phyloP scores from a whole-genome alignment of 2,888 invertebrate species.

The Chalcis sispes region DNA sequence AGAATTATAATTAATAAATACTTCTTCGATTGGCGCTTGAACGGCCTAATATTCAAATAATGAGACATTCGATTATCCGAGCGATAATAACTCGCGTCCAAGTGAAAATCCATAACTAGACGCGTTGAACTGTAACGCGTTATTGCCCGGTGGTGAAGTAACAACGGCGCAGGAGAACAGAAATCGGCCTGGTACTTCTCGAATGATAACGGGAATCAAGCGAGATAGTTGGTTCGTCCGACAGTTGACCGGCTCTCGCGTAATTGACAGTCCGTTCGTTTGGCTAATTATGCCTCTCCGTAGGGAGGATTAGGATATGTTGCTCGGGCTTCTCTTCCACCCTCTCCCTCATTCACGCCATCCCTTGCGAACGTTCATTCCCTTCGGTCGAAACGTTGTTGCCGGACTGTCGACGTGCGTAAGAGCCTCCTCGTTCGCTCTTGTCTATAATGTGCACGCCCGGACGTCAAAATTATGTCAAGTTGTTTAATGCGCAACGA shows the following conservation, averaged over 20 bases:
- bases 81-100: constrained; percentile 4
- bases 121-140: background rate
- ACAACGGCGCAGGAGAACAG: too few relatives aligned
- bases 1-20: background rate
- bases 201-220: constrained; percentile 49
- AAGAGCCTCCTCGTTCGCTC: background rate
- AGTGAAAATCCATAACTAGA: constrained; percentile 6
- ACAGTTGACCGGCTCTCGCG: constrained; percentile 37
- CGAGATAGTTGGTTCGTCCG: constrained; percentile 51
- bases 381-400: constrained; percentile 12
- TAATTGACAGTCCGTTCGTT: constrained; percentile 55
- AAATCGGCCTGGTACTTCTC: constrained; percentile 39
- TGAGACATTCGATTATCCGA: background rate
- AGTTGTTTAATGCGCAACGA: constrained; percentile 31
- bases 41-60: background rate
- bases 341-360: too few relatives aligned
- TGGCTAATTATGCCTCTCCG: constrained; percentile 39
- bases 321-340: background rate
- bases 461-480: constrained; percentile 21
- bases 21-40: background rate
- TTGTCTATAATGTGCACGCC: background rate
- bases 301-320: constrained; percentile 29
- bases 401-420: background rate
- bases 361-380: too few relatives aligned
- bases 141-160: background rate